Evolutionary conservation across 2,888 invertebrate species (phyloP).

Genomic region (Oxytorus armatus): DNA sequence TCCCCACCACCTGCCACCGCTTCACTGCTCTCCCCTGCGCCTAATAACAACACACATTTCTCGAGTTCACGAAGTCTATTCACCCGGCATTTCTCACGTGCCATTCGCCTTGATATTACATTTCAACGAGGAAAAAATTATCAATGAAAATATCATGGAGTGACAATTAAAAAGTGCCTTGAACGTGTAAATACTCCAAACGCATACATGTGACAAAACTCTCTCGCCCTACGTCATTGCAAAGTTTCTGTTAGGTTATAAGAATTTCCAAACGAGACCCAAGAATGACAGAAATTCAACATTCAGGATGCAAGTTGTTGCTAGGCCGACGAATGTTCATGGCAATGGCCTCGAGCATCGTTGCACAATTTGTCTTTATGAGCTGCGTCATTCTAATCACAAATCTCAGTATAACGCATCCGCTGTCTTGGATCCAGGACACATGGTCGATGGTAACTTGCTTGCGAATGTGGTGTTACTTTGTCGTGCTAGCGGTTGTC

Average conservation of each 20-base stretch:
- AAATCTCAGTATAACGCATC: constrained; percentile 88
- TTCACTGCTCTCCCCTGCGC: too few relatives aligned
- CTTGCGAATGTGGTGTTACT: constrained; percentile 88
- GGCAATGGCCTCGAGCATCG: constrained; percentile 87
- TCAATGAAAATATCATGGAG: constrained; percentile 4
- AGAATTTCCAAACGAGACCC: not conserved
- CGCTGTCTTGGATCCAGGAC: constrained; percentile 88
- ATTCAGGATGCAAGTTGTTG: constrained; percentile 86
- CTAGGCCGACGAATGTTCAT: constrained; percentile 86
- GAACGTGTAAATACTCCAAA: not conserved
- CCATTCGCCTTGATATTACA: not conserved
- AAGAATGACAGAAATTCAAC: constrained; percentile 63
- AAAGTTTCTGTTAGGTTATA: too few relatives aligned
- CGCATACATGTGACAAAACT: not conserved
- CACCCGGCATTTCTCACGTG: not conserved
- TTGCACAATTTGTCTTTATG: constrained; percentile 80
- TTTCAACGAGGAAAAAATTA: not conserved
- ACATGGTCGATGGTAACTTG: constrained; percentile 87
- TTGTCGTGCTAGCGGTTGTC: constrained; percentile 87
- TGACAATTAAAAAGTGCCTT: not conserved
- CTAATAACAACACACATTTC: too few relatives aligned
- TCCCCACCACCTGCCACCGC: too few relatives aligned
- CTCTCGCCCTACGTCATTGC: not conserved
- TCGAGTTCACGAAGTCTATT: not conserved
- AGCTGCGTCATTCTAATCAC: constrained; percentile 82